Conservation (phyloP, 2,888 invertebrate genomes). For the Coronaproctus castanopsis region DNA sequence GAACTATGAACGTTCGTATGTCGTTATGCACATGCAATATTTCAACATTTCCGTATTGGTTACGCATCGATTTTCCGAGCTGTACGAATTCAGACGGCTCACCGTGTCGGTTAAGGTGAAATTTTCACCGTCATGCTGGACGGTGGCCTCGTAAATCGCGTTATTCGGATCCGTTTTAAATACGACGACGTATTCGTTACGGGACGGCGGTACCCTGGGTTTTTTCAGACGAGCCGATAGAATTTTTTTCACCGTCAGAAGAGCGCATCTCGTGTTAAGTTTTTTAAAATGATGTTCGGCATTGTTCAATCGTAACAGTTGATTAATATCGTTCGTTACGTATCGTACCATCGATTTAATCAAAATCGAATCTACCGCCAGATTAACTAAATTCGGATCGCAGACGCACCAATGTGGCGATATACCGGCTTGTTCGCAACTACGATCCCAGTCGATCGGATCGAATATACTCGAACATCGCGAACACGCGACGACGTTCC, state of each 20-base stretch:
- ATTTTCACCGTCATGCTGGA: constrained; percentile 4
- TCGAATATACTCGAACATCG: constrained; percentile 43
- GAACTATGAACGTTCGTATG: neutral
- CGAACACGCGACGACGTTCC: constrained; percentile 29
- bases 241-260: constrained; percentile 33
- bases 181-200: constrained; percentile 40
- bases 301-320: constrained; percentile 9
- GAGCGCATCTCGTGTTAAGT: constrained; percentile 29
- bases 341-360: constrained; percentile 14
- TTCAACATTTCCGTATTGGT: neutral
- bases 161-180: constrained; percentile 46
- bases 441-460: constrained; percentile 36
- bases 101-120: neutral
- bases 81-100: neutral
- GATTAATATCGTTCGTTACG: constrained; percentile 15
- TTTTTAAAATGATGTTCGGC: constrained; percentile 5
- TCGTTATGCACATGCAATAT: neutral
- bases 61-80: neutral
- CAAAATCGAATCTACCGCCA: constrained; percentile 20
- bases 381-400: constrained; percentile 20
- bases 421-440: constrained; percentile 46
- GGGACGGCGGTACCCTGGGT: no score
- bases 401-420: constrained; percentile 60
- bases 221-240: constrained; percentile 30
- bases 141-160: constrained; percentile 46